Conservation (phyloP, 2,113 vertebrate species). For the Dasypus novemcinctus region DNA sequence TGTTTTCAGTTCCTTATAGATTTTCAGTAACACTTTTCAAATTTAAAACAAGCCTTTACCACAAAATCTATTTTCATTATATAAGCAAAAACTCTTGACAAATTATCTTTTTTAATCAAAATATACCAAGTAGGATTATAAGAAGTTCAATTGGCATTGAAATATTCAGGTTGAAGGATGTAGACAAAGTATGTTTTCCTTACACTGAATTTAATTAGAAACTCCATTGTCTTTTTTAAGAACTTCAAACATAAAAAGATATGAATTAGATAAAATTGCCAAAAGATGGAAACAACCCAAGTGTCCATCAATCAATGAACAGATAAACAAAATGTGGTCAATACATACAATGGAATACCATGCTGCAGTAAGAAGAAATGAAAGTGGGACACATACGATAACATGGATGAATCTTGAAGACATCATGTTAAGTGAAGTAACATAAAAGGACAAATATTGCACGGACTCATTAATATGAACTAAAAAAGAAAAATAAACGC, state of each 20-base stretch:
- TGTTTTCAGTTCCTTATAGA: not conserved
- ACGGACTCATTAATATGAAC: no score
- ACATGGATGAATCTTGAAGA: no score
- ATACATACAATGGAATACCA: no score
- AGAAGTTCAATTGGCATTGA: not conserved
- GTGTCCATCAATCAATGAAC: no score
- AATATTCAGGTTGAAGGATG: not conserved
- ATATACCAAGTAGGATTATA: not conserved
- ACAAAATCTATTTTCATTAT: not conserved
- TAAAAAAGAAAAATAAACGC: no score
- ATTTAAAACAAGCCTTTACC: not conserved
- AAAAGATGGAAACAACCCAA: no score
- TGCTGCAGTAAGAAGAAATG: no score
- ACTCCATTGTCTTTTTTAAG: not conserved
- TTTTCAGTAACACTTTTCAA: not conserved
- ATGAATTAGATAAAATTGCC: not conserved
- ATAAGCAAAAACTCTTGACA: not conserved
- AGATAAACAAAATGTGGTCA: no score
- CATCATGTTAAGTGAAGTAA: no score
- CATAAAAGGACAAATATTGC: no score
- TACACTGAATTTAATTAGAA: conserved; percentile 18
- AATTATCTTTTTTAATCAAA: not conserved
- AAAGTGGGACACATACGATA: no score
- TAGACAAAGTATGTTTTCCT: not conserved
- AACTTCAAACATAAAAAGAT: conserved; percentile 1